Conservation (phyloP, 2,888 invertebrate species). For the Cheilosia impressa region DNA sequence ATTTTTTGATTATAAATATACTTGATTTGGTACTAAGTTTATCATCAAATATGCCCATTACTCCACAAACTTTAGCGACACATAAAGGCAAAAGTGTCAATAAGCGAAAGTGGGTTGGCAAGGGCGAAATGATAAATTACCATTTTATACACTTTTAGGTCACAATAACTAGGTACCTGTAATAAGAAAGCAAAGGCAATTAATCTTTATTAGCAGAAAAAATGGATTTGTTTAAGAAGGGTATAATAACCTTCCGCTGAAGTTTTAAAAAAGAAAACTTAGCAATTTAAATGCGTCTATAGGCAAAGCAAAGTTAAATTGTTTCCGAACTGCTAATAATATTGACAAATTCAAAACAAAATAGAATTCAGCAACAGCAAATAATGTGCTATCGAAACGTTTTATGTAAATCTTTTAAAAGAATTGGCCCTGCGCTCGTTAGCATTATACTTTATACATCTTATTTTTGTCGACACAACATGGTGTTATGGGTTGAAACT, state of each 20-base stretch:
- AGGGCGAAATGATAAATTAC: constrained; percentile 59
- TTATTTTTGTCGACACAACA: too few relatives aligned
- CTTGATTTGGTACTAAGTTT: not conserved
- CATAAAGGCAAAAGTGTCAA: constrained; percentile 55
- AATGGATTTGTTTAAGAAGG: constrained; percentile 8
- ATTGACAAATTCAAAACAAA: too few relatives aligned
- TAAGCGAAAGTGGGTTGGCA: constrained; percentile 42
- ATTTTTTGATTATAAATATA: not conserved
- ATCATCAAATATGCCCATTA: constrained; percentile 27
- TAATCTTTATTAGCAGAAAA: constrained; percentile 57
- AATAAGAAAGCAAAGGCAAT: constrained; percentile 30
- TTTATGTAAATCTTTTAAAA: too few relatives aligned
- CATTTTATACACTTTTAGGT: constrained; percentile 47
- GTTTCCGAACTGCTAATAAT: too few relatives aligned
- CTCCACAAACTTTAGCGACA: constrained; percentile 33
- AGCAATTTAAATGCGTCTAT: too few relatives aligned
- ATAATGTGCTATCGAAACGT: too few relatives aligned
- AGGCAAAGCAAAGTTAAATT: too few relatives aligned
- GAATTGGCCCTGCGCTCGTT: too few relatives aligned
- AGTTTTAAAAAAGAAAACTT: too few relatives aligned
- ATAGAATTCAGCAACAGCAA: too few relatives aligned
- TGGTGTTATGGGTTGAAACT: too few relatives aligned
- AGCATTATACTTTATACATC: too few relatives aligned
- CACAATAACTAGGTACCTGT: constrained; percentile 17
- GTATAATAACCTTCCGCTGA: constrained; percentile 6